Base-by-base conservation (phyloP, 2,888 invertebrate genomes). In the Drosophila leonis region DNA sequence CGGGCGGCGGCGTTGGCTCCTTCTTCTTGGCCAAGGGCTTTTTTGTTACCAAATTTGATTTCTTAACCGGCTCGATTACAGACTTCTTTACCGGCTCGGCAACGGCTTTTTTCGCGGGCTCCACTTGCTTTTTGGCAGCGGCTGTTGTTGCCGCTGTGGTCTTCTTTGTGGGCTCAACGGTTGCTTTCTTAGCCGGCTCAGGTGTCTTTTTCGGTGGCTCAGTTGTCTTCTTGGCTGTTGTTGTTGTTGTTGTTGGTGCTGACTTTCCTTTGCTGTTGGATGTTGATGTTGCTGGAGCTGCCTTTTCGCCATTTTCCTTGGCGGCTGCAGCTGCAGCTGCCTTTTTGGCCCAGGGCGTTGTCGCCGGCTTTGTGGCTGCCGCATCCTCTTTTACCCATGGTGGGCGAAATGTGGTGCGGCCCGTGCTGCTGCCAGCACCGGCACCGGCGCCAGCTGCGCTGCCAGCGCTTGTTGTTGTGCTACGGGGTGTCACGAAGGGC, bases 311-410 rank as follows among this genome's bases (percentile, higher is more conserved):
- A 39, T 82, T 75, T 54, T 83, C 72, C 42, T 83, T 78, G 48
- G 61, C 29, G 8, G 63, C 37, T 48, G 66, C 52, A 33, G 52
- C 35, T 52, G 37, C 55, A 54, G 87, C 67, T 33, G 80, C 66
- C 61, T 90, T 82, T 52, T 89, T 87, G 24, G 79, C 77, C 74
- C 83, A 78, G 10, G 88, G 83, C 39, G 75, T 80, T 51, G 84
- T 71, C 62, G 72, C 56, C 55, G 85, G 73, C 73, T 88, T 84
- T 72, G 84, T 80, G 69, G 80, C 72, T 29, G 81, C 71, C 29
- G 80, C 91, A 74, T 92, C 92, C 15, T 91, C 95, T 90, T 95
- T 95, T 52, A 96, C 95, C 95, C 96, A 96, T 65, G 96, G 95
- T 49, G 96, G 95, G 65, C 95, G 94, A 91, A 95, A 95, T 62